Evolutionary conservation across 2,113 vertebrate genomes (phyloP).

Genomic region (Bujurquina vittata): DNA sequence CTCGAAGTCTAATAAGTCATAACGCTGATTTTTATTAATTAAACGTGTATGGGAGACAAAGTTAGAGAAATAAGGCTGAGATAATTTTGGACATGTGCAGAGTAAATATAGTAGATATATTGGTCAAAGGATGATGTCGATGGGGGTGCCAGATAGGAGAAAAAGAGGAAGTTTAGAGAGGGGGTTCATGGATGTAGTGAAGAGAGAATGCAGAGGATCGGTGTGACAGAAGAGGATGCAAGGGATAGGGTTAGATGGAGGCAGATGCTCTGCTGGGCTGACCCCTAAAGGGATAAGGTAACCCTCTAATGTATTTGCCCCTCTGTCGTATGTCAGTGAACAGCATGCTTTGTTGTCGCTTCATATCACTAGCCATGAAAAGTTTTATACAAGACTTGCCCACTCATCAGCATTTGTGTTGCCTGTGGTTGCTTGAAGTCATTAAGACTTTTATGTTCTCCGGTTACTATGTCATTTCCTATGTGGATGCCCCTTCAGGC

Average conservation of each 20-base stretch:
- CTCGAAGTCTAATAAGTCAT: not conserved
- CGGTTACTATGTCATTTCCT: not conserved
- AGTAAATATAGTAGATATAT: not conserved
- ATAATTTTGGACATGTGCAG: not conserved
- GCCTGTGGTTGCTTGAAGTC: not conserved
- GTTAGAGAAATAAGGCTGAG: not conserved
- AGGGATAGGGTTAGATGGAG: not conserved
- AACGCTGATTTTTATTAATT: not conserved
- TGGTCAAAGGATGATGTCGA: not conserved
- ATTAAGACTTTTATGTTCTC: not conserved
- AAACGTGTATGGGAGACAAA: not conserved
- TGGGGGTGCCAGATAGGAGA: not conserved
- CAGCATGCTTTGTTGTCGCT: not conserved
- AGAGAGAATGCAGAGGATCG: not conserved
- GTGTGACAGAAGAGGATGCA: constrained; percentile 1
- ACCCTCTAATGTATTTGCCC: not conserved
- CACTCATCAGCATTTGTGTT: not conserved
- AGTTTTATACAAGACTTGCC: not conserved
- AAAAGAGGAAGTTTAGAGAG: not conserved
- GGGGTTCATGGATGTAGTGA: not conserved
- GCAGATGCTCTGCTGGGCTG: not conserved
- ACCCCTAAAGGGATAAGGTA: not conserved
- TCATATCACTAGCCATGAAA: not conserved
- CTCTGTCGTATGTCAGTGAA: not conserved
- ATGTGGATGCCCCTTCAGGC: no score